These are phyloP conservation scores for Scopus umbretta DNA, from an alignment of 2,113 vertebrate genomes.

Conservation along the genomic window DNA sequence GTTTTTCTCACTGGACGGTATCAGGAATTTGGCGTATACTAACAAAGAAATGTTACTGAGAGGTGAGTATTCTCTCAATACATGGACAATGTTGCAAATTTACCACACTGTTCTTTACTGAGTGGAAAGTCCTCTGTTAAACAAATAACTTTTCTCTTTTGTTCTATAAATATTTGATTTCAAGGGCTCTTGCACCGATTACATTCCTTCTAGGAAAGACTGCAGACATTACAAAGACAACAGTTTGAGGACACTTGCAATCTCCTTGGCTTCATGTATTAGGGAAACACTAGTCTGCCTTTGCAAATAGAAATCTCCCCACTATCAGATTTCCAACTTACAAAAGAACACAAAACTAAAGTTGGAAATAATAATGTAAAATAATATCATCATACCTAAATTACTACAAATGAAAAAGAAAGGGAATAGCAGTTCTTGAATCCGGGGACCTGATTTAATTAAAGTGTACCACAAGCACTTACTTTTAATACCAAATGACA, in stretches of 20 bases:
- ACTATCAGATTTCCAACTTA: not conserved
- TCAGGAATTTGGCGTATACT: not conserved
- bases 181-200: not conserved
- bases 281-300: not conserved
- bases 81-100: not conserved
- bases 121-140: not conserved
- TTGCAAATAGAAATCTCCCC: not conserved
- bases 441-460: not conserved
- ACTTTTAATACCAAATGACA: not conserved
- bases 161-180: not conserved
- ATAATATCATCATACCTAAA: not conserved
- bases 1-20: not conserved
- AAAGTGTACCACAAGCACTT: not conserved
- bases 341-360: not conserved
- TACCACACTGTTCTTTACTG: not conserved
- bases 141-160: not conserved
- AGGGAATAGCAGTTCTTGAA: not conserved
- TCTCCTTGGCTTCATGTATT: not conserved
- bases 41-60: not conserved
- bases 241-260: not conserved
- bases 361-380: not conserved
- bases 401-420: not conserved
- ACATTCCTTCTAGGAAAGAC: not conserved
- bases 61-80: not conserved
- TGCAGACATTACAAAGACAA: not conserved